Evolutionary conservation across 1,140 invertebrate species (phyloP), one percentile per base, ranked within the genome.

Genomic region (Cydia amplana): DNA sequence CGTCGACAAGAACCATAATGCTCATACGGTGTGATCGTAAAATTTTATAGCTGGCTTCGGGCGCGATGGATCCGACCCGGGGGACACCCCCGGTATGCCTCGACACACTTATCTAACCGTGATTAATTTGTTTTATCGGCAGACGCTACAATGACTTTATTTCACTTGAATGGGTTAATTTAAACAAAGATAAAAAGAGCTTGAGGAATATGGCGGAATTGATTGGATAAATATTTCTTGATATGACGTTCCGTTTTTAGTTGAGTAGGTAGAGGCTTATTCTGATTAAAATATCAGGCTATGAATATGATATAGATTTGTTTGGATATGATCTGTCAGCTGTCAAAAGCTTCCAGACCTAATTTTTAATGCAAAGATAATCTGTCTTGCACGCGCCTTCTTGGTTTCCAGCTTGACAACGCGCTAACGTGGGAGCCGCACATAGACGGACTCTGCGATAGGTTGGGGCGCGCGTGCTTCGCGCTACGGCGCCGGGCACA

Each of bases 111-210:
- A 87, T 85, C 85, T 87, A 87, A 84, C 83, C 83, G 83, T 89
- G 87, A 91, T 91, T 91, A 91, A 91, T 87, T 89, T 85, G 78
- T 84, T 89, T 86, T 86, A 88, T 88, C 83, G 84, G 80, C 75
- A 80, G 83, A 84, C 80, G 79, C 80, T 77, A 72, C 80, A 78
- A 80, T 77, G 79, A 81, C 80, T 86, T 84, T 83, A 82, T 84
- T 86, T 82, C 78, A 79, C 78, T 76, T 73, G 32, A 80, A 75
- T 73, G 75, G 20, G 18, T 60, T 60, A 12, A 60, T 20, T 23
- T 63, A 32, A 40, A 43, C 51, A 77, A 78, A 75, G 32, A 73
- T 73, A n/a, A n/a, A n/a, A 49, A 72, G 70, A 74, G 74, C 51
- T 76, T 73, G 72, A 72, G 76, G 75, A 60, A 77, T 36, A n/a